Evolutionary conservation across 2,888 invertebrate genomes (phyloP).

Genomic region (Metallyticus violacea): DNA sequence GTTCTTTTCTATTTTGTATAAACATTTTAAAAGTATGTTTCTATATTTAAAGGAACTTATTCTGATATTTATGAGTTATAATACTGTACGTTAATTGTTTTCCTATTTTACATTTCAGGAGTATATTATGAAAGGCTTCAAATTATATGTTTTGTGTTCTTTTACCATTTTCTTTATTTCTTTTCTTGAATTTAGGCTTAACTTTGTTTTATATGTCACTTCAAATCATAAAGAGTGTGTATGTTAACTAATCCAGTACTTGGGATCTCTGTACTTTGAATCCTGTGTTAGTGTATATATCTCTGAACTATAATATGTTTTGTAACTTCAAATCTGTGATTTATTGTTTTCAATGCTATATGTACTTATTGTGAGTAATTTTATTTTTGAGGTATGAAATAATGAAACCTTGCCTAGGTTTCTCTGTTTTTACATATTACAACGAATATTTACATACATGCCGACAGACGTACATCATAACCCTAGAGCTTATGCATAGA

Average conservation of each 20-base stretch:
- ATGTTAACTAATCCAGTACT: not conserved
- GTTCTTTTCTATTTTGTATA: too few relatives aligned
- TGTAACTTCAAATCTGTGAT: not conserved
- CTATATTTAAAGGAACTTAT: not conserved
- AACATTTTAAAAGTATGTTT: too few relatives aligned
- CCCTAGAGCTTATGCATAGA: not conserved
- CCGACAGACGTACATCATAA: accelerated
- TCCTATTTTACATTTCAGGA: not conserved
- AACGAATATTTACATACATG: not conserved
- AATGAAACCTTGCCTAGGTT: slow-evolving; percentile 19
- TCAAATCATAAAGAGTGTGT: not conserved
- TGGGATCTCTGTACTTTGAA: not conserved
- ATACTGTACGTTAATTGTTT: not conserved
- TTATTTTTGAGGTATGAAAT: not conserved
- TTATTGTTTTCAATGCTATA: too few relatives aligned
- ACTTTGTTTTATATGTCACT: not conserved
- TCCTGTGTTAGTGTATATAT: not conserved
- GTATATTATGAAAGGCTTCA: not conserved
- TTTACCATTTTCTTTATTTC: not conserved
- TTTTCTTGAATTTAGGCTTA: not conserved
- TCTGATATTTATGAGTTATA: not conserved
- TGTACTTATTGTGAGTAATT: not conserved
- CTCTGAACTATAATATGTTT: not conserved
- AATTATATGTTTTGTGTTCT: not conserved
- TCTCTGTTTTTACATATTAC: not conserved